Evolutionary conservation across 1,140 invertebrate genomes (phyloP), one percentile per base, ranked within the genome.

Genomic region (Pseudomyrmex dendroicus): DNA sequence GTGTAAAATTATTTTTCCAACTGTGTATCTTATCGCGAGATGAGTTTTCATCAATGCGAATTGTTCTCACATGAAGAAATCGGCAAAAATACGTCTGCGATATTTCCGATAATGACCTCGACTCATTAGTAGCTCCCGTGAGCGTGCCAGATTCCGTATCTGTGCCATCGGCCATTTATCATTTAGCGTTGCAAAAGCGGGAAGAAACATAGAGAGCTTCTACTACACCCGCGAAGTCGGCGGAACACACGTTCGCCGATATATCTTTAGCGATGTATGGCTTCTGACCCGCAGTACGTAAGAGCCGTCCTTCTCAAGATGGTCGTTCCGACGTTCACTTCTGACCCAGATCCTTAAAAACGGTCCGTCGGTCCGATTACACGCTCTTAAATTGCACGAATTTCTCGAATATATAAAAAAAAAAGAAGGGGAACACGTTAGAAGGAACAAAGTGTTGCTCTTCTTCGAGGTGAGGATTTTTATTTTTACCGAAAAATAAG

Each of bases 341-440:
- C 74, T 84, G 80, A 86, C 86, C 84, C 10, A 87, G 22, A 84
- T 87, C 17, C 35, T 52, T 50, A 46, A 2, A 56, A 66, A 1
- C 44, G 52, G 10, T 77, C 12, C 22, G n/a, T 77, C 25, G 48
- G 17, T 54, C 10, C 8, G 8, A 57, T 63, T 13, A 13, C 1
- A 66, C n/a, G 0, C 20, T 9, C 50, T 59, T 20, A 52, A 70
- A 78, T 59, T 48, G 46, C 52, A 3, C 2, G 5, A 13, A 64
- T 52, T 7, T 17, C 35, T 4, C 44, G 10, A 48, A 7, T 48
- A 48, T 46, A 20, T 2, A 20, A 50, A 12, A 48, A 13, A 15
- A 44, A 22, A 5, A 46, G 8, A 2, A 1, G 62, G 15, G 3
- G 4, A 10, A 2, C 12, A 3, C 10, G n/a, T 4, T 64, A 2